A percentile compares a stretch with the other conserved stretches of the same genome.
These are phyloP conservation scores for Drosophila kambysellisi DNA, from an alignment of 2,888 invertebrate genomes.

Conservation along the genomic window DNA sequence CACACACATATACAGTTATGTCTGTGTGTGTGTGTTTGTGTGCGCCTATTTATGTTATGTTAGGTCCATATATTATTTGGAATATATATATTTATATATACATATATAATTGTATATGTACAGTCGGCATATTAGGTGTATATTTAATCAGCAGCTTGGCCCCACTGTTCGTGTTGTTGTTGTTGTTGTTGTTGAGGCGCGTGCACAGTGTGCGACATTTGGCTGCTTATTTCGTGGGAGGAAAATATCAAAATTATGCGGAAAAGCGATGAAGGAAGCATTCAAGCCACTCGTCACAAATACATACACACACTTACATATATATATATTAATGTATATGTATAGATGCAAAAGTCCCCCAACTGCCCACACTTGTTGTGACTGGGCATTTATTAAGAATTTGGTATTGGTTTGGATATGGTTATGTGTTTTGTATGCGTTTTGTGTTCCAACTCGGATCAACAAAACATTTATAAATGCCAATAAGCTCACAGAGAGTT, in stretches of 20 bases:
- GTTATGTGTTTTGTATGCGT: constrained; percentile 14
- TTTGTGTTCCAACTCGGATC: constrained; percentile 47
- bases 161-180: constrained; percentile 12
- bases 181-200: constrained; percentile 40
- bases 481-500: constrained; percentile 24
- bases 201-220: constrained; percentile 67
- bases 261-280: constrained; percentile 64
- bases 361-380: constrained; percentile 1
- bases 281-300: constrained; percentile 42
- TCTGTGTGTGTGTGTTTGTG: background rate
- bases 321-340: accelerated
- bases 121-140: constrained; percentile 61
- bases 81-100: background rate
- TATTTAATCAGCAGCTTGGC: constrained; percentile 71
- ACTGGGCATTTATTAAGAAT: constrained; percentile 24
- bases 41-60: constrained; percentile 16
- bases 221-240: constrained; percentile 44
- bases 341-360: background rate
- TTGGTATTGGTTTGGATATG: constrained; percentile 9
- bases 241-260: constrained; percentile 57
- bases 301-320: background rate
- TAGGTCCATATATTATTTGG: constrained; percentile 26
- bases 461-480: constrained; percentile 40
- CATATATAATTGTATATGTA: background rate
- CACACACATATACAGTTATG: background rate